Evolutionary conservation across 1,140 invertebrate genomes (phyloP), one percentile per base, ranked within the genome.

Genomic region (Sitobion miscanthi): DNA sequence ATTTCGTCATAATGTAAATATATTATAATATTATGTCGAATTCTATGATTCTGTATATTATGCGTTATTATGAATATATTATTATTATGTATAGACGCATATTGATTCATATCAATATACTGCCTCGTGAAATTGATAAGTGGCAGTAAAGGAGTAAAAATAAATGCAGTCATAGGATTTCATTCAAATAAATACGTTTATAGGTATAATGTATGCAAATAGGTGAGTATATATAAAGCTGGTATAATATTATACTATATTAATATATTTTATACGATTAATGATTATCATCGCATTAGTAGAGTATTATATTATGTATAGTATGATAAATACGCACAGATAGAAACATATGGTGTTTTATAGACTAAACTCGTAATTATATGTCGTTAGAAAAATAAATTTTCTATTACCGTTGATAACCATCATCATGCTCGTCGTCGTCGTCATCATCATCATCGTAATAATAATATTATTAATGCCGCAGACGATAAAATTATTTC

Each of bases 371-470:
- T 42, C 83, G 38, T 45, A 42, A 25, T 25, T 85, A 42, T 23
- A 42, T 45, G 83, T 88, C n/a, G 20, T 88, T 88, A 54, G 49
- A 89, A 57, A 57, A 57, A 25, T 89, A 25, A 35, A 57, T 89
- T 89, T 89, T 89, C 88, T 57, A 89, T 89, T 89, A 14, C 35
- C 88, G 14, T 52, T 54, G 88, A 89, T 89, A 54, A 89, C 9
- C 35, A 38, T 89, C 52, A 14, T 17, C 62, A 6, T 77, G 14
- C 7, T 77, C n/a, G 21, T 89, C 35, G 20, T 30, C 57, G 20
- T 62, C n/a, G n/a, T 77, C 62, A n/a, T n/a, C 62, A 17, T 77
- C 14, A 8, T 47, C 14, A 30, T 45, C 25, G n/a, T 47, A 30
- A 47, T 25, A 47, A 45, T 57, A 57, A 35, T 89, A 54, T 30